These are phyloP conservation scores for Eristalis pertinax DNA, from an alignment of 2,888 invertebrate genomes.

Conservation along the genomic window DNA sequence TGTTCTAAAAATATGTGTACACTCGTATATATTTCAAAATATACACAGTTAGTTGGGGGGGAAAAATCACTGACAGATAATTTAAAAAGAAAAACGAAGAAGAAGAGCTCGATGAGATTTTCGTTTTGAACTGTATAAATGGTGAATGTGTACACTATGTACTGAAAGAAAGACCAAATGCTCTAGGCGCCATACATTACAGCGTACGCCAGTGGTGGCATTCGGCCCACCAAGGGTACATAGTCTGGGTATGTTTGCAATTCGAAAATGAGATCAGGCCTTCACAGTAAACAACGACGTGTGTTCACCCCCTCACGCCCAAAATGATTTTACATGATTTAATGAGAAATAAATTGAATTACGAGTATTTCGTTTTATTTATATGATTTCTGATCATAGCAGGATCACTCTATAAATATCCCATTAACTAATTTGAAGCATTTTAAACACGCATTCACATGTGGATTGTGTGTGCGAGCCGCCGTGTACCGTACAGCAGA, in stretches of 20 bases:
- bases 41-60: conserved; percentile 19
- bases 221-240: conserved; percentile 39
- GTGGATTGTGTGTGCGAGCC: conserved; percentile 16
- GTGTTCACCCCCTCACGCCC: not conserved
- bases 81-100: conserved; percentile 4
- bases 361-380: conserved; percentile 31
- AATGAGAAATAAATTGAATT: conserved; percentile 58
- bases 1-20: conserved; percentile 58
- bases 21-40: conserved; percentile 38
- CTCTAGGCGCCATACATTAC: conserved; percentile 47
- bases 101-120: not conserved
- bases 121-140: not conserved
- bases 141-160: not conserved
- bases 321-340: conserved; percentile 38
- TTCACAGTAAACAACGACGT: conserved; percentile 14
- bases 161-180: conserved; percentile 21
- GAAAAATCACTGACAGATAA: conserved; percentile 26
- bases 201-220: conserved; percentile 45
- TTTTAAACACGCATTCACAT: conserved; percentile 57
- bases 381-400: conserved; percentile 15
- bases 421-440: conserved; percentile 58
- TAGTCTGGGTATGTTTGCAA: not conserved
- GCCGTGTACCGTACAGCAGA: not conserved
- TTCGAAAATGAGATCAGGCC: conserved; percentile 25
- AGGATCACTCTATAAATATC: conserved; percentile 45